Base-by-base conservation (phyloP, 2,113 vertebrate species). In the Arothron firmamentum region DNA sequence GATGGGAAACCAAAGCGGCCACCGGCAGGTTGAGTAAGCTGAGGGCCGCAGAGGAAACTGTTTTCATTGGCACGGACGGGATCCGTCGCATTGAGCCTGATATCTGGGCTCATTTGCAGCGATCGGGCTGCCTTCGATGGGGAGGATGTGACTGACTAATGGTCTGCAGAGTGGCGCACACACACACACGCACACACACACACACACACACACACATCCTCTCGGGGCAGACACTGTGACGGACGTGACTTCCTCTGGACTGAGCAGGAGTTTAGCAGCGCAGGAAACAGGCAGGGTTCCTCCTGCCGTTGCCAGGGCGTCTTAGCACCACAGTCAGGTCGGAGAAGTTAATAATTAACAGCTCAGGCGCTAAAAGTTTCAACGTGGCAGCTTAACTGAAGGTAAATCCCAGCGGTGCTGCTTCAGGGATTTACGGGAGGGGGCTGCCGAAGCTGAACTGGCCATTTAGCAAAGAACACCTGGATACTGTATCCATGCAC, bases 71-170 rank as follows among this genome's bases (percentile, higher is more conserved):
- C 79, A 56, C 8, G 8, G 20, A 52, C 72, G 73, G 57, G 65
- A 52, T 65, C 70, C 70, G 57, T 13, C 38, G 47, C 62, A 68
- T 48, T 11, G 62, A 68, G 70, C 34, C 64, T 56, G 52, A 73
- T 68, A 78, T 77, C 67, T 59, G 72, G 75, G 77, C 77, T 67
- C 23, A 84, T 74, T 82, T n/a, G 21, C 71, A 73, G 65, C 17
- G 46, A 52, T 48, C 50, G 41, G 61, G 56, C 63, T 82, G 84
- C 79, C 78, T 63, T 72, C 46, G 67, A 77, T 67, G 48, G 75
- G 56, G 72, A 82, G 79, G 77, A 88, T 84, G 71, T 77, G 65
- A 56, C 52, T 34, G 71, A 79, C 70, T 82, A 85, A 83, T 67
- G 59, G 77, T 73, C 63, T 75, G 70, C 65, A 56, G 78, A 69